Conservation (phyloP, 2,797 vertebrate species). For the Danio choprae region DNA sequence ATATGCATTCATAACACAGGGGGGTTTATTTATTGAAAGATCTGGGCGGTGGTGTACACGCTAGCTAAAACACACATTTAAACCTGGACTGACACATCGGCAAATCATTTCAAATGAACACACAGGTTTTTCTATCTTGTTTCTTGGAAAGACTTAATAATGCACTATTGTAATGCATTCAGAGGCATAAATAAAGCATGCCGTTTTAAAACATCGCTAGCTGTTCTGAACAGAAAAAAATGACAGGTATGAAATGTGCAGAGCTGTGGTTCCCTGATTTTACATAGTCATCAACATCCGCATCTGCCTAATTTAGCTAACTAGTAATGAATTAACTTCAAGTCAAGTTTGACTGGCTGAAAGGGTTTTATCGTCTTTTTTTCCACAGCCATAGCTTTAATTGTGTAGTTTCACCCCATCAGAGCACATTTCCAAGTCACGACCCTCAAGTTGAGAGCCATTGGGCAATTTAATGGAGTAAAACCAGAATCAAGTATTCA, state of each 20-base stretch:
- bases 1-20: conserved; percentile 39
- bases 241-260: neutral
- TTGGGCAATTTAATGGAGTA: neutral
- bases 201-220: neutral
- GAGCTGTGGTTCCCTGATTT: neutral
- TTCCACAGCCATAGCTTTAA: no score
- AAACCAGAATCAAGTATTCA: conserved; percentile 10
- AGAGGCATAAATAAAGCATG: neutral
- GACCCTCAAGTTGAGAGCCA: neutral
- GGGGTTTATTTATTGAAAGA: conserved; percentile 46
- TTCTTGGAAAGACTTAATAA: neutral
- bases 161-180: neutral
- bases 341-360: neutral
- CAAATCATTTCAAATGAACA: conserved; percentile 9
- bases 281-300: neutral
- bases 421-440: neutral
- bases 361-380: neutral
- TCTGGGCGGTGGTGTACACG: conserved; percentile 45
- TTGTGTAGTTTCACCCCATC: neutral
- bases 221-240: neutral
- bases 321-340: neutral
- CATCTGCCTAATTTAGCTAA: neutral
- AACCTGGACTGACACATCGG: neutral
- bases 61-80: conserved; percentile 12
- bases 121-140: neutral